These are phyloP conservation scores for Microtus agrestis DNA, from an alignment of 2,797 vertebrate species.

Conservation along the genomic window DNA sequence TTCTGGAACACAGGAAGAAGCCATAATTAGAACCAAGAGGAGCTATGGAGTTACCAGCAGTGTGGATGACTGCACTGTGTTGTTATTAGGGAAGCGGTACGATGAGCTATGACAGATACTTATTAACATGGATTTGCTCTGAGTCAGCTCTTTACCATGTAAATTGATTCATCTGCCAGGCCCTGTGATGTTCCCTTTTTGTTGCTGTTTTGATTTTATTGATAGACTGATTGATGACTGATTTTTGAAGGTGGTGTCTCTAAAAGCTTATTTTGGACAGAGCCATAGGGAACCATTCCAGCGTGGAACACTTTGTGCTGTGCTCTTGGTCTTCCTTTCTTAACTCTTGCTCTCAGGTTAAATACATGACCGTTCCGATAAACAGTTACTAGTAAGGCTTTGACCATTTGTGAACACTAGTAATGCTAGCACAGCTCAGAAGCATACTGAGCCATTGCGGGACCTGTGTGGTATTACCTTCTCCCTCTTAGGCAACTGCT, in stretches of 20 bases:
- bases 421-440: background rate
- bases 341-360: conserved; percentile 11
- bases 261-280: conserved; percentile 14
- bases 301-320: background rate
- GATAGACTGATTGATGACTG: background rate
- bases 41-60: background rate
- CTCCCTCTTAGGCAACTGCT: background rate
- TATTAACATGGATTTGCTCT: background rate
- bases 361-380: background rate
- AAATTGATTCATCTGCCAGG: background rate
- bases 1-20: background rate
- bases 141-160: background rate
- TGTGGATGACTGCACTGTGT: background rate
- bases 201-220: background rate
- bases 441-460: background rate
- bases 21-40: background rate
- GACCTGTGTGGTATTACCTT: background rate
- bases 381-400: background rate
- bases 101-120: background rate
- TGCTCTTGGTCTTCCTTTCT: conserved; percentile 9
- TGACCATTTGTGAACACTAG: background rate
- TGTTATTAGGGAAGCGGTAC: background rate
- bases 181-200: background rate
- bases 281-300: conserved; percentile 15
- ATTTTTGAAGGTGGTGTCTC: background rate